Conservation (phyloP, 2,888 invertebrate species). For the Seira sanloemensis region DNA sequence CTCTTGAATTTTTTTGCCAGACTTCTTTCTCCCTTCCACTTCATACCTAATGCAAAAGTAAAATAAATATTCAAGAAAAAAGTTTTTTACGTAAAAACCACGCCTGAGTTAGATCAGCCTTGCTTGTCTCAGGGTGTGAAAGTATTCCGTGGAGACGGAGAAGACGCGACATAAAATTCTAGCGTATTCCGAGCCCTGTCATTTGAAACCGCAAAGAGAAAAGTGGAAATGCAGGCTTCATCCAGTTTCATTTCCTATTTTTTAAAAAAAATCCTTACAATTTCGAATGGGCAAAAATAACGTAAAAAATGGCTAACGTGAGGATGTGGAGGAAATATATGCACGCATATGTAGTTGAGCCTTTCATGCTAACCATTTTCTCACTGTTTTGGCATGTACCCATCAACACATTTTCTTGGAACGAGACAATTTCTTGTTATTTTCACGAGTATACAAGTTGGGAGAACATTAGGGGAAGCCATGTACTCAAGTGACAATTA, state of each 20-base stretch:
- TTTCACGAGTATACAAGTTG: not conserved
- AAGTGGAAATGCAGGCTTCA: not conserved
- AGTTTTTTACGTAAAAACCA: not conserved
- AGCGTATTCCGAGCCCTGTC: not conserved
- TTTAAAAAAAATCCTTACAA: no score
- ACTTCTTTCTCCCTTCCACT: not conserved
- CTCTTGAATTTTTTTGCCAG: not conserved
- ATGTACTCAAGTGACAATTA: slow-evolving; percentile 41
- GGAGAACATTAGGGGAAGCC: not conserved
- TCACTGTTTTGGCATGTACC: not conserved
- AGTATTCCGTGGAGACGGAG: not conserved
- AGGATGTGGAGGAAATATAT: no score
- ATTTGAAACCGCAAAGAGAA: not conserved
- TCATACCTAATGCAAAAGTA: not conserved
- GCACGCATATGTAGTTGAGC: no score
- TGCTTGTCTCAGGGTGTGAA: not conserved
- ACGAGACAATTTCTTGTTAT: not conserved
- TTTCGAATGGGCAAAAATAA: no score
- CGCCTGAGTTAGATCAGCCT: no score
- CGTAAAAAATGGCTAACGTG: not conserved
- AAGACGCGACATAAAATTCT: no score
- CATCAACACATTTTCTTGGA: not conserved
- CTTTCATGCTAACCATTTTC: not conserved
- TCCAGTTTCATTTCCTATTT: not conserved
- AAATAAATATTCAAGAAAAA: not conserved